Evolutionary conservation across 2,888 invertebrate species (phyloP), one percentile per base, ranked within the genome.

Genomic region (Glaucopsyche alexis): DNA sequence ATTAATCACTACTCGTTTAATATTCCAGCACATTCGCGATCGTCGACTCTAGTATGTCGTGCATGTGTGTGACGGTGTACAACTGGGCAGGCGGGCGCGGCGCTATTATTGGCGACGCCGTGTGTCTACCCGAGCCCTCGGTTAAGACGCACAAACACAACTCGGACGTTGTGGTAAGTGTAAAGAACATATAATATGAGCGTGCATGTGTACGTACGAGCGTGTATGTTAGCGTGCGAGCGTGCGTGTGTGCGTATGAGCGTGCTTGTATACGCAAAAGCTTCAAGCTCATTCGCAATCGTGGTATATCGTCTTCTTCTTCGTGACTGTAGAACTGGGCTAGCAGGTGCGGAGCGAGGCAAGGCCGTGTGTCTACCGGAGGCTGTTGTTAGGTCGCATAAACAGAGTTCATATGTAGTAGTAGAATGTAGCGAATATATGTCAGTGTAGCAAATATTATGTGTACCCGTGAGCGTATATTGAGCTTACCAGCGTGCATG

Each of bases 1-100:
- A 29, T 29, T 52, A 19, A 60, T 29, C 11, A 0, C 4, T 19
- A 60, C 16, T 55, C 7, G n/a, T 50, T 16, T 49, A 14, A 6
- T 4, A 77, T 88, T 94, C 13, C 89, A 97, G 97, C 86, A 96
- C 97, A 52, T 97, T 97, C 88, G 97, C 96, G 81, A 87, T 97
- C 82, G 94, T 96, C 66, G 97, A 97, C 88, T 94, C 94, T 78
- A 94, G 95, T 73, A 94, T 95, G 87, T 91, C 93, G 1, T 96
- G 97, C 82, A 89, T 96, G 70, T 94, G 95, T 29, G 97, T 97
- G 75, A 96, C 96, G 0, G 95, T 98, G 67, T 98, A 97, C 89
- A 98, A 98, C 92, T 94, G 97, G 87, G 96, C 96, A 8, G 94
- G 95, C 81, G 96, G 96, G 0, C 95, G 95, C 83, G 97, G 97